phyloP scores from a whole-genome alignment of 2,797 vertebrate species.

The Coregonus sp. region DNA sequence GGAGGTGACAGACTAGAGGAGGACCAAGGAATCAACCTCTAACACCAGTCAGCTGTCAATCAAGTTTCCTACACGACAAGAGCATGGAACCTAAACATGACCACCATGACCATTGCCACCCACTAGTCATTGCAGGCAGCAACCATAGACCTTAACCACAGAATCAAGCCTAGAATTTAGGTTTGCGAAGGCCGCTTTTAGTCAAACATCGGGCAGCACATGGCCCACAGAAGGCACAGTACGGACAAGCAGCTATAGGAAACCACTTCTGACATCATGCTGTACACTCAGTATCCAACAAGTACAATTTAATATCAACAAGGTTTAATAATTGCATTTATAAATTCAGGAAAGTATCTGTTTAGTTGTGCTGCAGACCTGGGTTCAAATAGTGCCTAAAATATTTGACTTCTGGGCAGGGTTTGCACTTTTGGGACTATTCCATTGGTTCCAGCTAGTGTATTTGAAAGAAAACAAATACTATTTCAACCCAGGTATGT shows the following conservation, averaged over 20 bases:
- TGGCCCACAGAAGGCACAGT: conserved; percentile 43
- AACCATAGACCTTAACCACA: conserved; percentile 46
- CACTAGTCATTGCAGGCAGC: conserved; percentile 42
- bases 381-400: too few relatives aligned
- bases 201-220: conserved; percentile 48
- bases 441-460: too few relatives aligned
- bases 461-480: neutral
- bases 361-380: neutral
- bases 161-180: conserved; percentile 57
- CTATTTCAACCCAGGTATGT: neutral
- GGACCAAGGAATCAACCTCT: conserved; percentile 21
- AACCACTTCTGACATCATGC: neutral
- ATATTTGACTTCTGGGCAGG: too few relatives aligned
- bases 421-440: too few relatives aligned
- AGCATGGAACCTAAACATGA: conserved; percentile 52
- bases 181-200: conserved; percentile 52
- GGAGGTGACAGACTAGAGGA: neutral
- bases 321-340: too few relatives aligned
- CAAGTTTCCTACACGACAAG: conserved; percentile 13
- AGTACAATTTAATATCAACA: neutral
- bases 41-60: conserved; percentile 46
- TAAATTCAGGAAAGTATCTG: too few relatives aligned
- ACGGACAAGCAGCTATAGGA: neutral
- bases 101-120: conserved; percentile 48
- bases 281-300: neutral